These are phyloP conservation scores for Meteorus cinctellus DNA, from an alignment of 2,888 invertebrate genomes.

Conservation along the genomic window DNA sequence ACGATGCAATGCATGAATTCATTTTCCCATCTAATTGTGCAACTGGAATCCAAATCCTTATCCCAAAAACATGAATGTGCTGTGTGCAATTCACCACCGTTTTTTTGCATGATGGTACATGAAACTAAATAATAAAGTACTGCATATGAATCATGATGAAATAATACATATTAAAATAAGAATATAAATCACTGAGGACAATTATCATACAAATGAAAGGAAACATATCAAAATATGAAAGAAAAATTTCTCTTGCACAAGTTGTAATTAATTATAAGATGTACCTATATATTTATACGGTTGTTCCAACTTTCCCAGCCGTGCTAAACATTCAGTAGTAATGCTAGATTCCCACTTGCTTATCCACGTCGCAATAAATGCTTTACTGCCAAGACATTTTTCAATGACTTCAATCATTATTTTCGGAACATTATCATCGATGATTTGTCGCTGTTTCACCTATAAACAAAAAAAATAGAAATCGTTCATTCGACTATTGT, in stretches of 20 bases:
- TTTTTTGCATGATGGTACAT: constrained; percentile 14
- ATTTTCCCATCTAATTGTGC: constrained; percentile 9
- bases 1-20: not conserved
- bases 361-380: not conserved
- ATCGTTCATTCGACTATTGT: not conserved
- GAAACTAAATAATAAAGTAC: not conserved
- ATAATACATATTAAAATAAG: no score
- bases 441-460: not conserved
- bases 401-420: not conserved
- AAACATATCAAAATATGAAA: not conserved
- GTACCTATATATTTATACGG: constrained; percentile 9
- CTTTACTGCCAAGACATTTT: not conserved
- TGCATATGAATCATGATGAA: no score
- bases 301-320: not conserved
- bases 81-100: constrained; percentile 45
- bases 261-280: no score
- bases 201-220: not conserved
- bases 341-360: not conserved
- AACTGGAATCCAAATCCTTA: not conserved
- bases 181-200: not conserved
- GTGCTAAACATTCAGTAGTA: not conserved
- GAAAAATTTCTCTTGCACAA: not conserved
- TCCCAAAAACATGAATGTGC: constrained; percentile 16
- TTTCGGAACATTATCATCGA: not conserved
- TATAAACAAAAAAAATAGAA: not conserved